These are phyloP conservation scores for Ctenoplectra terminalis DNA, from an alignment of 1,140 invertebrate species.

Conservation along the genomic window DNA sequence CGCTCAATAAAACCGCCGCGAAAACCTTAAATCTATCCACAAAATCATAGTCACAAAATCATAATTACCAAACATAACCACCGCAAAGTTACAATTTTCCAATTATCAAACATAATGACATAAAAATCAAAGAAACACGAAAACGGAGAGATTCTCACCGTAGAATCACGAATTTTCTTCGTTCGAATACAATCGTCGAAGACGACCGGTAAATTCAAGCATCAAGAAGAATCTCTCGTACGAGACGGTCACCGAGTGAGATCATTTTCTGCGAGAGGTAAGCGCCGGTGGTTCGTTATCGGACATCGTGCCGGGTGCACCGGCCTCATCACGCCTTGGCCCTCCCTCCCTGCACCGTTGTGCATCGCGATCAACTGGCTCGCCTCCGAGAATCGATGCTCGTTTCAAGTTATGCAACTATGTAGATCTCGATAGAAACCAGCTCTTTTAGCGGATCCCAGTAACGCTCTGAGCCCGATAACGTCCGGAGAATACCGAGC, in stretches of 20 bases:
- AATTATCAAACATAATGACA: no score
- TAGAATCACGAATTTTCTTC: no score
- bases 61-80: no score
- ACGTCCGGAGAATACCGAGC: slow-evolving; percentile 23
- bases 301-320: slow-evolving; percentile 70
- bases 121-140: no score
- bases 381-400: slow-evolving; percentile 62
- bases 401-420: slow-evolving; percentile 72
- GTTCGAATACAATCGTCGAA: no score
- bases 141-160: no score
- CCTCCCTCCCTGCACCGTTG: not conserved
- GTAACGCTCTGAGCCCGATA: not conserved
- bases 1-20: no score
- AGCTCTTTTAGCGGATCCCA: slow-evolving; percentile 56
- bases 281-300: slow-evolving; percentile 68
- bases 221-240: not conserved
- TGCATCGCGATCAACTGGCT: slow-evolving; percentile 57
- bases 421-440: slow-evolving; percentile 69
- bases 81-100: no score
- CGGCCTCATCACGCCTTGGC: slow-evolving; percentile 70
- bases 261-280: slow-evolving; percentile 54
- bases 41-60: no score
- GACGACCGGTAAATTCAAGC: not conserved
- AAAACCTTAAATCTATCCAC: no score
- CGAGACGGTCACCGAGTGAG: slow-evolving; percentile 32